Evolutionary conservation across 2,113 vertebrate genomes (phyloP), one percentile per base, ranked within the genome.

Genomic region (Neoarius graeffei): DNA sequence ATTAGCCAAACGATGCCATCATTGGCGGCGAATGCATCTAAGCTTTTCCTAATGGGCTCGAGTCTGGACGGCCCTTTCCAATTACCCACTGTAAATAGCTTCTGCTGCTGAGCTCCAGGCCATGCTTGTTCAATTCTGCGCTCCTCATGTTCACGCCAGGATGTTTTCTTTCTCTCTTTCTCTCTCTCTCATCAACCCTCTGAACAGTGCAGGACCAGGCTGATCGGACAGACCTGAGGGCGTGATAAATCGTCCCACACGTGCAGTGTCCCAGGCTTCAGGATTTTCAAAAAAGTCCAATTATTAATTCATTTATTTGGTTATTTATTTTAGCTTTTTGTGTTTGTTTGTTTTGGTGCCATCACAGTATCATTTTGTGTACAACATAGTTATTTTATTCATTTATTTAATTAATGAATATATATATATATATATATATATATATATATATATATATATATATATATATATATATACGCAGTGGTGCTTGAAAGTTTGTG

Each of bases 21-120:
- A 90, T 92, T 90, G 67, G 86, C 59, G 86, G 92, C 85, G 91
- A 92, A 92, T 86, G 89, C 79, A 84, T 89, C 93, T 94, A 95
- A 95, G 94, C 94, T 94, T 92, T 93, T 93, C 94, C 94, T 95
- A 95, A 95, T 95, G 94, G 94, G 91, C 94, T 94, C 8, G 93
- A 91, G 93, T 94, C 94, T 94, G 93, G 94, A 94, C 93, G 90
- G 86, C 94, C 93, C 93, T 91, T 93, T 92, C 93, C 94, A 95
- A 95, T 95, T 95, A 96, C 91, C 92, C 93, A 94, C 92, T 94
- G 94, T 95, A 95, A 96, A 95, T 95, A 95, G 92, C 94, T 94
- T 92, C 91, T 87, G 89, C 89, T 91, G 94, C 93, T 93, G 91
- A 90, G 93, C 92, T 94, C 88, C 91, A 90, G 92, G 94, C 92